Base-by-base conservation (phyloP, 2,888 invertebrate genomes). In the Doris montereyensis region DNA sequence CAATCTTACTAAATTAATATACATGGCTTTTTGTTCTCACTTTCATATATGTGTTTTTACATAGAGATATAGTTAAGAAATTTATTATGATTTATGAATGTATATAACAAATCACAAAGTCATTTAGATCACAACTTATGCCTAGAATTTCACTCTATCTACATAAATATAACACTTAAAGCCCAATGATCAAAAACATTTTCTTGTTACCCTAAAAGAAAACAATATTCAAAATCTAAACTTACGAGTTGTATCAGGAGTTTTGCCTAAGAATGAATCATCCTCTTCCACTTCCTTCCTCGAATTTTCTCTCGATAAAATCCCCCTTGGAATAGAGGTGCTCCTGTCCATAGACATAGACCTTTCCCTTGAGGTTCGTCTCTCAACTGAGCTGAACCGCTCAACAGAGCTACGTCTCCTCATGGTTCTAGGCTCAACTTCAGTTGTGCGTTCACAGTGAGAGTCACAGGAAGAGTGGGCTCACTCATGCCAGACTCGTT, bases 401-500 rank as follows among this genome's bases (percentile, higher is more conserved):
- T 82, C 82, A 28, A 82, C 82, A 1, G 82, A 82, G 41, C 82
- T 82, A 1, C 82, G 70, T 4, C 76, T 70, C 28, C 82, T 57
- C 71, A 68, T 60, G 13, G 80, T 78, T 4, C 80, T 80, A 34
- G 82, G 57, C 4, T 76, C 76, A 30, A 62, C 78, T 24, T 71
- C 71, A 21, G 70, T 41, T 5, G 70, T 76, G 28, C 75, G 78
- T 65, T 83, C 82, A 52, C 84, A 75, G 83, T 84, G 77, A 89
- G 81, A n/a, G 86, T 85, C 4, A 86, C 87, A 8, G 88, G 86
- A 2, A 98, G 97, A 77, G 97, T 97, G 0, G 99, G 98, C 90
- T 99, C 99, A 91, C 97, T 97, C 83, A 97, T 95, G 73, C 99
- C 99, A 90, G 96, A 97, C 90, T 97, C 96, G 92, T 98, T 99